These are phyloP conservation scores for Lonchura striata DNA, from an alignment of 2,113 vertebrate genomes.

Conservation along the genomic window DNA sequence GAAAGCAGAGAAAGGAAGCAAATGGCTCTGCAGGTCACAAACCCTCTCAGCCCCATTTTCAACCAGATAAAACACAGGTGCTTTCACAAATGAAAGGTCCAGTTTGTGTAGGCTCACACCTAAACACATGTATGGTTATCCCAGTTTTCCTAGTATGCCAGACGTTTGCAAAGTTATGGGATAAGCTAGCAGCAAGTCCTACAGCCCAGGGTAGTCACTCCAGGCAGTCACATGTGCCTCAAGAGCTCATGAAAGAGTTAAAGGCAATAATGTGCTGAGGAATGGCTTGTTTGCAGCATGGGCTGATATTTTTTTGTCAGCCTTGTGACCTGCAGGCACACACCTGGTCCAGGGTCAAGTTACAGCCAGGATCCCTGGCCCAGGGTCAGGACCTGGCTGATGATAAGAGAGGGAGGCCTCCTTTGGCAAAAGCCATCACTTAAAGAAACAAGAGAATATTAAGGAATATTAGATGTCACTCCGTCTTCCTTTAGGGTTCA, in stretches of 20 bases:
- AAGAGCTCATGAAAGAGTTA: constrained; percentile 75
- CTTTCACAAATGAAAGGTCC: neutral
- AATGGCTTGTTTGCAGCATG: constrained; percentile 72
- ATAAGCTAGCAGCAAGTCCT: neutral
- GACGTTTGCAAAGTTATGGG: rapidly evolving
- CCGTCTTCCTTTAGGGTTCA: constrained; percentile 58
- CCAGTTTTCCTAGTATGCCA: neutral
- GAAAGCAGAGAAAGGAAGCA: neutral
- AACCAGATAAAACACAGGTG: neutral
- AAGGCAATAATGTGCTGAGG: constrained; percentile 75
- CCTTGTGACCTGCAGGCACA: constrained; percentile 89
- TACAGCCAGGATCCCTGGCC: constrained; percentile 82
- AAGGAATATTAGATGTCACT: constrained; percentile 74
- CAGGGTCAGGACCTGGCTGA: constrained; percentile 87
- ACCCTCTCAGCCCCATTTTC: neutral
- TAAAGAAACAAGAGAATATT: constrained; percentile 73
- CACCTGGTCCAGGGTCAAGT: constrained; percentile 95
- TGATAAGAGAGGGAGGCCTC: constrained; percentile 80
- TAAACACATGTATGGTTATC: rapidly evolving
- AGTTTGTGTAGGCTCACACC: neutral
- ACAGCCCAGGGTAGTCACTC: neutral
- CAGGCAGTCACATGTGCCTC: neutral
- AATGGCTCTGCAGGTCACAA: neutral
- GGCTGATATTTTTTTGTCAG: constrained; percentile 72
- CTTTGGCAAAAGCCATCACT: constrained; percentile 67